These are phyloP conservation scores for Temnothorax ravouxi DNA, from an alignment of 2,888 invertebrate genomes.

Conservation along the genomic window DNA sequence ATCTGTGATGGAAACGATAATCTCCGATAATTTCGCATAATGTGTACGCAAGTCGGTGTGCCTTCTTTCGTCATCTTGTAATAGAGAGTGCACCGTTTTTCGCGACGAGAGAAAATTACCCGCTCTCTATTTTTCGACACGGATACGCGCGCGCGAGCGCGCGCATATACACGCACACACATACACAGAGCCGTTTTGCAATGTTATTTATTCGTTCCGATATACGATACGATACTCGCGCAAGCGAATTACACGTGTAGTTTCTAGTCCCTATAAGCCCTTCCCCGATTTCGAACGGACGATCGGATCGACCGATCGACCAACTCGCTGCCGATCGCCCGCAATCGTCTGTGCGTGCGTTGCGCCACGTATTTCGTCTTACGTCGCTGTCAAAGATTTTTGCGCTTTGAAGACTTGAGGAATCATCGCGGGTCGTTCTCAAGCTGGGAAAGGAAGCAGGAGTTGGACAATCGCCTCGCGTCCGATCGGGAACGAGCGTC, in stretches of 20 bases:
- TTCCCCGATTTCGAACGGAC: slow-evolving; percentile 6
- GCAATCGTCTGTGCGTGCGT: background rate
- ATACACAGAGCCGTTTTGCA: background rate
- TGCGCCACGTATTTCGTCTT: background rate
- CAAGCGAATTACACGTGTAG: background rate
- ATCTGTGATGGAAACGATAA: background rate
- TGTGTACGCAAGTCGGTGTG: slow-evolving; percentile 19
- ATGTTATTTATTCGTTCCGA: slow-evolving; percentile 18
- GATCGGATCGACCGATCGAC: slow-evolving; percentile 6
- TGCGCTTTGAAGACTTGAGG: background rate
- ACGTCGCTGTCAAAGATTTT: background rate
- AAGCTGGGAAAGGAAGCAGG: background rate
- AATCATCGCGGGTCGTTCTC: background rate
- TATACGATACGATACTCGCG: slow-evolving; percentile 10
- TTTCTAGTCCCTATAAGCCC: background rate
- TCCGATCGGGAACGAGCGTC: background rate
- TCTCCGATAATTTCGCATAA: slow-evolving; percentile 16
- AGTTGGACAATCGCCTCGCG: slow-evolving; percentile 4
- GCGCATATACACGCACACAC: background rate
- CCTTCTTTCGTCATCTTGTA: slow-evolving; percentile 8
- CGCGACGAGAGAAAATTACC: slow-evolving; percentile 13
- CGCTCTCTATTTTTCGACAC: background rate
- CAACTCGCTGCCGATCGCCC: slow-evolving; percentile 1
- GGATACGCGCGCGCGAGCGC: background rate
- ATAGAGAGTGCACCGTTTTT: background rate